Percentiles rank a stretch among this genome's conserved stretches.
Evolutionary conservation across 2,113 vertebrate species (phyloP).

Genomic region (Osmerus mordax): DNA sequence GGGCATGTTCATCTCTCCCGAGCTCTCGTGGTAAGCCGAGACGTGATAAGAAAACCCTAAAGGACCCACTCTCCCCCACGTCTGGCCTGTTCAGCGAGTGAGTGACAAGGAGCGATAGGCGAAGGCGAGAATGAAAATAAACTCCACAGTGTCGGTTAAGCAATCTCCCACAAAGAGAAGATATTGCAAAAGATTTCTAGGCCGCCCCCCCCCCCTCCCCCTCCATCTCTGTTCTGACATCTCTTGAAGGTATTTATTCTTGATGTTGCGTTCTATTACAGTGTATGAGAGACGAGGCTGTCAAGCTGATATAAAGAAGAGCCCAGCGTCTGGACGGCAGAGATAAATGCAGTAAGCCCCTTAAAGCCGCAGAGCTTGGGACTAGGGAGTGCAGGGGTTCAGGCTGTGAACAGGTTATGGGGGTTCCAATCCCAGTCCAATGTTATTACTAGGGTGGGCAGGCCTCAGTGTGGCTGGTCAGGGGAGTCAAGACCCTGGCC

Average conservation of each 20-base stretch:
- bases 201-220: not conserved
- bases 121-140: slow-evolving; percentile 51
- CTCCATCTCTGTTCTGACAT: slow-evolving; percentile 6
- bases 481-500: slow-evolving; percentile 1
- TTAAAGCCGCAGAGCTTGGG: slow-evolving; percentile 15
- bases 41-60: slow-evolving; percentile 42
- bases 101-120: slow-evolving; percentile 49
- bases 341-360: slow-evolving; percentile 48
- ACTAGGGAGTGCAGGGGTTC: not conserved
- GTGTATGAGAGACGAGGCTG: slow-evolving; percentile 28
- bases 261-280: slow-evolving; percentile 23
- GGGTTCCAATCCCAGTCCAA: slow-evolving; percentile 14
- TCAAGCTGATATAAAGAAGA: slow-evolving; percentile 33
- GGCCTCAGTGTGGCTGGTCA: slow-evolving; percentile 12
- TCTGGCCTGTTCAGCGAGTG: slow-evolving; percentile 30
- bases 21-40: slow-evolving; percentile 41
- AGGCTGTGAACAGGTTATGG: slow-evolving; percentile 7
- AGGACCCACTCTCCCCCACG: slow-evolving; percentile 18
- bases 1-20: slow-evolving; percentile 47
- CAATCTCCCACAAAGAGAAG: slow-evolving; percentile 26
- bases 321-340: slow-evolving; percentile 29
- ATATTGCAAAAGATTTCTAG: slow-evolving; percentile 5
- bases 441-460: slow-evolving; percentile 10
- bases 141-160: slow-evolving; percentile 30
- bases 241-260: slow-evolving; percentile 26